These are phyloP conservation scores for Stegodyphus dumicola DNA, from an alignment of 1,140 invertebrate genomes.

Conservation along the genomic window DNA sequence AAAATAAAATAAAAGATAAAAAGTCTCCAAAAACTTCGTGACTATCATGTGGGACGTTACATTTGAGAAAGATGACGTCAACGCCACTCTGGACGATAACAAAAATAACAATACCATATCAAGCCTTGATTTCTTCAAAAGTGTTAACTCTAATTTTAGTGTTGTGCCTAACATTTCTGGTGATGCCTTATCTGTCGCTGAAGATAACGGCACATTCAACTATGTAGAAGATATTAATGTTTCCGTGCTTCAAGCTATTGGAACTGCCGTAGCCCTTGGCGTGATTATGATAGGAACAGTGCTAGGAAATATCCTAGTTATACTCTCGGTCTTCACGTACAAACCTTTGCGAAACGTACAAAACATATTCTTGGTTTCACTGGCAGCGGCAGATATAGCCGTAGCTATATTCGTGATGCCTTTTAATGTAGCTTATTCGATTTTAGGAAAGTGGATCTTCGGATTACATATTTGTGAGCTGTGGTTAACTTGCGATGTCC, in stretches of 20 bases:
- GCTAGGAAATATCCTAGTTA: constrained; percentile 95
- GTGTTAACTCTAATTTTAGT: too few relatives aligned
- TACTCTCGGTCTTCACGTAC: constrained; percentile 95
- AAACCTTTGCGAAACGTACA: constrained; percentile 95
- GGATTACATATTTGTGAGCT: constrained; percentile 92
- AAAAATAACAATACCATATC: too few relatives aligned
- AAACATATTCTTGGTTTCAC: constrained; percentile 97
- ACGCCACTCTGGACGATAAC: too few relatives aligned
- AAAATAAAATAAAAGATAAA: too few relatives aligned
- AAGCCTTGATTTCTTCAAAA: too few relatives aligned
- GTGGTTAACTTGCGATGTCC: constrained; percentile 96
- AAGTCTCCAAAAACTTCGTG: too few relatives aligned
- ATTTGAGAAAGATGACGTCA: too few relatives aligned
- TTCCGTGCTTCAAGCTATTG: constrained; percentile 36
- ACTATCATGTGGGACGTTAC: too few relatives aligned
- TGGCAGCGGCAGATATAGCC: constrained; percentile 97
- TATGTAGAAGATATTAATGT: neutral
- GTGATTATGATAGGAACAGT: constrained; percentile 86
- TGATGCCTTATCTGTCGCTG: too few relatives aligned
- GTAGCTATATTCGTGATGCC: constrained; percentile 96
- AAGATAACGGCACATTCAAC: too few relatives aligned
- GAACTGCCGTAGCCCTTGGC: constrained; percentile 64
- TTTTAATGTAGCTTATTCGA: constrained; percentile 92
- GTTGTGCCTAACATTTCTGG: too few relatives aligned
- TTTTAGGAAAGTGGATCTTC: constrained; percentile 89